phyloP scores from a whole-genome alignment of 1,140 invertebrate species.

The Ephestia elutella region DNA sequence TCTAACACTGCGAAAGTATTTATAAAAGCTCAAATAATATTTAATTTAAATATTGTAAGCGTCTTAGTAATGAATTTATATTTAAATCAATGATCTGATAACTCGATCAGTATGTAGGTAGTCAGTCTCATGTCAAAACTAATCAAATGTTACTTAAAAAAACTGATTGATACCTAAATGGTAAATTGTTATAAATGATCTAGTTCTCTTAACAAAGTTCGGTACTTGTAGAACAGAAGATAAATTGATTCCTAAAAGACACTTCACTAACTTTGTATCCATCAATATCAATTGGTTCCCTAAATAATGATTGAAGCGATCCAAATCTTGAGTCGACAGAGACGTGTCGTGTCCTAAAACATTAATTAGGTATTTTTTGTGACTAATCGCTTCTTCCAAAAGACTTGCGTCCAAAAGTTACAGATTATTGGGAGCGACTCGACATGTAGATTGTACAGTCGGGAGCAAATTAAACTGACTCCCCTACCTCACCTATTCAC shows the following conservation, averaged over 20 bases:
- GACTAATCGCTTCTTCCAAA: too few species aligned
- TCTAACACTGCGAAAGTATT: too few species aligned
- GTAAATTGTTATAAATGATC: constrained; percentile 2
- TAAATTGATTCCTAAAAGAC: constrained; percentile 4
- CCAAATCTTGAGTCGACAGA: neutral
- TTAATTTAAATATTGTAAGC: too few species aligned
- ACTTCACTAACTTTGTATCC: constrained; percentile 1
- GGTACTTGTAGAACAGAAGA: neutral
- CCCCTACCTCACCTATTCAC: too few species aligned
- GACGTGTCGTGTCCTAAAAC: neutral
- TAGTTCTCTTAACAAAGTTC: neutral
- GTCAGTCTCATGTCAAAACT: neutral
- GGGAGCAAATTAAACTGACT: too few species aligned
- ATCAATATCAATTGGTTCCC: neutral
- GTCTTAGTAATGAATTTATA: too few species aligned
- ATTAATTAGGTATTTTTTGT: neutral
- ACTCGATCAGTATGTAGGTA: neutral
- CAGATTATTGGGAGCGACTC: too few species aligned
- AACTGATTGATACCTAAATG: neutral
- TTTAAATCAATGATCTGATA: too few species aligned
- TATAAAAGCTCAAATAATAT: too few species aligned
- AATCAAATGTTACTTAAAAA: neutral
- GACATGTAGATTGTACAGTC: too few species aligned
- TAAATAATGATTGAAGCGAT: neutral
- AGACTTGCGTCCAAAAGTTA: too few species aligned